Percentiles rank a stretch among this genome's conserved stretches.
Conservation (phyloP, 2,113 vertebrate genomes). For the Melozone crissalis region DNA sequence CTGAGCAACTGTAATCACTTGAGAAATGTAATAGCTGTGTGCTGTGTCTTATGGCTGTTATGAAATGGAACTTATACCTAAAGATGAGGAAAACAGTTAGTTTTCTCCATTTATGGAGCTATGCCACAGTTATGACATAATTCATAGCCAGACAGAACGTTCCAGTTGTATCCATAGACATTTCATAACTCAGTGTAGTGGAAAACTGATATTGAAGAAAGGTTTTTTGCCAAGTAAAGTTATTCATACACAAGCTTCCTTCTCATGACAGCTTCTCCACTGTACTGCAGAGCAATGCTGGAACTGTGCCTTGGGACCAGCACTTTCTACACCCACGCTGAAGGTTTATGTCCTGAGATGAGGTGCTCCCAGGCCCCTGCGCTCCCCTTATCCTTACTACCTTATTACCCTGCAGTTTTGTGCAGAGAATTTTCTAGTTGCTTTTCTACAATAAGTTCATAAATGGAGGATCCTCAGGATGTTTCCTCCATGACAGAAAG, state of each 20-base stretch:
- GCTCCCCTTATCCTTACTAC: constrained; percentile 47
- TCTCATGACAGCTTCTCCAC: constrained; percentile 57
- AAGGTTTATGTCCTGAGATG: constrained; percentile 46
- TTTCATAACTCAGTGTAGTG: constrained; percentile 67
- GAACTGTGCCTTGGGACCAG: constrained; percentile 35
- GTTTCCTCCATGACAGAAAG: not conserved
- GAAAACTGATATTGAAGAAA: constrained; percentile 70
- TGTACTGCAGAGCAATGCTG: not conserved
- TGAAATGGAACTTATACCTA: constrained; percentile 69
- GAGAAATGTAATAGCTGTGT: constrained; percentile 66
- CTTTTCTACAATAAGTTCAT: not conserved
- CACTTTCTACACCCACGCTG: constrained; percentile 39
- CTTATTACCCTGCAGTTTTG: not conserved
- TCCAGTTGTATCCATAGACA: constrained; percentile 68
- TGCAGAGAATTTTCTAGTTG: not conserved
- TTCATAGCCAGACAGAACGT: constrained; percentile 66
- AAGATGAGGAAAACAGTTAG: constrained; percentile 74
- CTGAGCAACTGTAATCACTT: constrained; percentile 59
- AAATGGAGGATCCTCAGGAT: not conserved
- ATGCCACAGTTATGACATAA: constrained; percentile 71
- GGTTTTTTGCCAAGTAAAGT: constrained; percentile 65
- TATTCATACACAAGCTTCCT: constrained; percentile 68
- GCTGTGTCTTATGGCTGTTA: constrained; percentile 59
- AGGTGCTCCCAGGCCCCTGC: not conserved
- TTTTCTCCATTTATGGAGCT: constrained; percentile 67